Conservation (phyloP, 2,113 vertebrate genomes). For the Rhodinocichla rosea region DNA sequence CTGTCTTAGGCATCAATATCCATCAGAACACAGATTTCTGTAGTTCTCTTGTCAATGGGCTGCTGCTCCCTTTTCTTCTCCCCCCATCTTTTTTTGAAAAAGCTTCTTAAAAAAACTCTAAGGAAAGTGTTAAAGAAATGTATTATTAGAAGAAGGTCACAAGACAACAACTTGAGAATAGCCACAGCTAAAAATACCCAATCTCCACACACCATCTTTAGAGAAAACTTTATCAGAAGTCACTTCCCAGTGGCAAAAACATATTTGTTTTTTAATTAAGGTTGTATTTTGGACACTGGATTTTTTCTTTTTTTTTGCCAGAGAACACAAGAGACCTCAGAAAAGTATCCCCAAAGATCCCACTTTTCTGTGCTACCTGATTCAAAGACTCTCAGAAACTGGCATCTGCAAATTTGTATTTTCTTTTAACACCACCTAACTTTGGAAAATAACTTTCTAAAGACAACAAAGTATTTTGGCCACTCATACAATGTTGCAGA, state of each 20-base stretch:
- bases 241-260: not conserved
- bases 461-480: not conserved
- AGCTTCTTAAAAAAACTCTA: not conserved
- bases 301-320: not conserved
- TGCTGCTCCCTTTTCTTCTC: not conserved
- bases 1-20: not conserved
- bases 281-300: not conserved
- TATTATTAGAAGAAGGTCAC: not conserved
- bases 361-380: not conserved
- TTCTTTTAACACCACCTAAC: not conserved
- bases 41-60: not conserved
- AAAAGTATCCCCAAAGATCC: not conserved
- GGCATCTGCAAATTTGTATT: not conserved
- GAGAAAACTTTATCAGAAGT: constrained; percentile 2
- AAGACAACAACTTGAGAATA: not conserved
- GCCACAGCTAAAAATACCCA: not conserved
- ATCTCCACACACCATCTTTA: not conserved
- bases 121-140: not conserved
- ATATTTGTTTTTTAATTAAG: not conserved
- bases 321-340: not conserved
- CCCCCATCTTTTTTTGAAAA: not conserved
- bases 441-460: not conserved
- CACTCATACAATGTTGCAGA: not conserved
- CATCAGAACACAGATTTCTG: not conserved
- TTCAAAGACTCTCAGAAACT: not conserved